These are phyloP conservation scores for Calameuta filiformis DNA, from an alignment of 2,888 invertebrate genomes.

Conservation along the genomic window DNA sequence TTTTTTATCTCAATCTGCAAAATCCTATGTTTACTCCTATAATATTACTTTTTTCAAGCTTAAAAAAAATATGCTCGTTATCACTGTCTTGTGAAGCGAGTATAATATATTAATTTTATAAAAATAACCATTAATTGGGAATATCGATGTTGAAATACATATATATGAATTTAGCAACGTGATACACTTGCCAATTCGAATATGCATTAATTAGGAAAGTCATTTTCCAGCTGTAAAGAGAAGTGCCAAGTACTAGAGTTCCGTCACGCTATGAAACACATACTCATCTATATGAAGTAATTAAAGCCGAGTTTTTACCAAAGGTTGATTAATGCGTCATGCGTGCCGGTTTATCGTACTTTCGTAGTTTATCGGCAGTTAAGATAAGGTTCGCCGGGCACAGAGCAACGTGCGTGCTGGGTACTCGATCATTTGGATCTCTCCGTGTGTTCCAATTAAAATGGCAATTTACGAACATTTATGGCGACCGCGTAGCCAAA, in stretches of 20 bases:
- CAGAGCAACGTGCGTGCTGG: slow-evolving; percentile 14
- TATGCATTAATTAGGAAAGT: no score
- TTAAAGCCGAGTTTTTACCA: slow-evolving; percentile 11
- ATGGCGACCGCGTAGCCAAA: slow-evolving; percentile 27
- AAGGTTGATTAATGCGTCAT: slow-evolving; percentile 7
- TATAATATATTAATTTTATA: no score
- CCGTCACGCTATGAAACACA: slow-evolving; percentile 11
- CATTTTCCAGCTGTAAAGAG: no score
- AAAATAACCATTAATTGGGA: no score
- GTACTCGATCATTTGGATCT: neutral
- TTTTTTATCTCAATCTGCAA: no score
- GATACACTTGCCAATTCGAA: no score
- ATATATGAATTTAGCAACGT: no score
- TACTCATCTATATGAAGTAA: neutral
- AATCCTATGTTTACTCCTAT: no score
- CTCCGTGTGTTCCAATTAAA: slow-evolving; percentile 37
- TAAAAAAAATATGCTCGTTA: no score
- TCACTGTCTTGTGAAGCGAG: no score
- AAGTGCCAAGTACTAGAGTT: slow-evolving; percentile 6
- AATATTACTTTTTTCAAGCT: no score
- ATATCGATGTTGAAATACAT: no score
- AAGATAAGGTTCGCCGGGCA: slow-evolving; percentile 30
- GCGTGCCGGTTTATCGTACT: slow-evolving; percentile 24
- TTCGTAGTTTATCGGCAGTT: slow-evolving; percentile 32
- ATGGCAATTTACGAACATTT: slow-evolving; percentile 40